phyloP scores from a whole-genome alignment of 2,113 vertebrate genomes.

The Tringa solitaria region DNA sequence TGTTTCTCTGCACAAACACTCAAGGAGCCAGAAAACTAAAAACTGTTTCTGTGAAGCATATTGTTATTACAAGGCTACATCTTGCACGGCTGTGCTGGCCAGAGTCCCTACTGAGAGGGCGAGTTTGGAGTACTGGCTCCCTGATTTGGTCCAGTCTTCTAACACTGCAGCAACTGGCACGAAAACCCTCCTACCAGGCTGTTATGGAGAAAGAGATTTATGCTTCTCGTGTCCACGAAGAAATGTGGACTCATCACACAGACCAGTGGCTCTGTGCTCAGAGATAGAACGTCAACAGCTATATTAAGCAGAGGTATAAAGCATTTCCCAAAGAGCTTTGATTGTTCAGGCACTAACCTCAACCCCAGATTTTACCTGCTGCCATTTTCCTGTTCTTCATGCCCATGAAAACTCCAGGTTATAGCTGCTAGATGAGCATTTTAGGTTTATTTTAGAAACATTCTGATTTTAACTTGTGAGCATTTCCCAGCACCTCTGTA shows the following conservation, averaged over 20 bases:
- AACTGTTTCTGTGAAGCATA: not conserved
- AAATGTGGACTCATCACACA: not conserved
- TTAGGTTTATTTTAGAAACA: not conserved
- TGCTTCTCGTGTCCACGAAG: not conserved
- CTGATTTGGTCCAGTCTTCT: not conserved
- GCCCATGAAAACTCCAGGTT: not conserved
- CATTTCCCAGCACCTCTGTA: not conserved
- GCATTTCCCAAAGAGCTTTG: not conserved
- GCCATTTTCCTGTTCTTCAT: not conserved
- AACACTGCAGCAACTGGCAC: slow-evolving; percentile 2
- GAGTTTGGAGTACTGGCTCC: not conserved
- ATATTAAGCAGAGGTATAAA: not conserved
- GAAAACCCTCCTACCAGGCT: not conserved
- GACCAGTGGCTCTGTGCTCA: not conserved
- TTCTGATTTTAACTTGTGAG: not conserved
- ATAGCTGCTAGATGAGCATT: not conserved
- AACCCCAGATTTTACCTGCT: not conserved
- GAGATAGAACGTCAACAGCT: not conserved
- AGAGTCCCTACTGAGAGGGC: not conserved
- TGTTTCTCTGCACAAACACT: not conserved
- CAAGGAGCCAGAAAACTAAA: not conserved
- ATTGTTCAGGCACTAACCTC: not conserved
- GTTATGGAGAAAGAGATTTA: not conserved
- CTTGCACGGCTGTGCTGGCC: not conserved
- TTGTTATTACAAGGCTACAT: not conserved